Evolutionary conservation across 1,140 invertebrate genomes (phyloP).

Genomic region (Pseudoatta argentina): DNA sequence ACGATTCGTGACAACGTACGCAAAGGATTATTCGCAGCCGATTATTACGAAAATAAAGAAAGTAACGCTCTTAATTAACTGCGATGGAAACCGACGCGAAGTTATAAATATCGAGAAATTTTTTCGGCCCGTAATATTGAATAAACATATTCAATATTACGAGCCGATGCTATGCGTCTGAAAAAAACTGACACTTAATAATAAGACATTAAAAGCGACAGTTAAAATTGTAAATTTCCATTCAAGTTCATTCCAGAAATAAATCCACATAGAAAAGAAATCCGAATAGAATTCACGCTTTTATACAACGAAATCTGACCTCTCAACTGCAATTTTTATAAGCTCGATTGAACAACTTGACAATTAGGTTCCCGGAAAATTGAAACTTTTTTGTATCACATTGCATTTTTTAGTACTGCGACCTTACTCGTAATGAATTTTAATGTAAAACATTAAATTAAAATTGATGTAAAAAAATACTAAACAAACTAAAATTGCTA

Average conservation of each 20-base stretch:
- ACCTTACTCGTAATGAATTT: background rate
- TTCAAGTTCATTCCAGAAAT: background rate
- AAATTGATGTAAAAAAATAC: background rate
- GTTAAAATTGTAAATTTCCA: conserved; percentile 12
- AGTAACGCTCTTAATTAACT: background rate
- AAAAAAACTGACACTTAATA: background rate
- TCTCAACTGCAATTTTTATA: background rate
- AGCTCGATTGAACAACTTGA: background rate
- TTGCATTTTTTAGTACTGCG: background rate
- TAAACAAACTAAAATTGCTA: background rate
- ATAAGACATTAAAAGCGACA: background rate
- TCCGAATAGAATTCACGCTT: background rate
- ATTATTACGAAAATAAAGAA: background rate
- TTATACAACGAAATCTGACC: background rate
- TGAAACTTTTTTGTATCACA: background rate
- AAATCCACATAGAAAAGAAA: background rate
- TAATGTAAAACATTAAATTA: background rate
- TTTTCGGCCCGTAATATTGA: background rate
- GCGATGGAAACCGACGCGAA: background rate
- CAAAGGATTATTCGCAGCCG: background rate
- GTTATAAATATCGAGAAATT: background rate
- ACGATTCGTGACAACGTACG: background rate
- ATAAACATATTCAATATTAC: background rate
- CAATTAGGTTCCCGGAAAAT: background rate
- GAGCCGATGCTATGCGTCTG: background rate